Base-by-base conservation (phyloP, 1,140 invertebrate genomes). In the Euwallacea similis region DNA sequence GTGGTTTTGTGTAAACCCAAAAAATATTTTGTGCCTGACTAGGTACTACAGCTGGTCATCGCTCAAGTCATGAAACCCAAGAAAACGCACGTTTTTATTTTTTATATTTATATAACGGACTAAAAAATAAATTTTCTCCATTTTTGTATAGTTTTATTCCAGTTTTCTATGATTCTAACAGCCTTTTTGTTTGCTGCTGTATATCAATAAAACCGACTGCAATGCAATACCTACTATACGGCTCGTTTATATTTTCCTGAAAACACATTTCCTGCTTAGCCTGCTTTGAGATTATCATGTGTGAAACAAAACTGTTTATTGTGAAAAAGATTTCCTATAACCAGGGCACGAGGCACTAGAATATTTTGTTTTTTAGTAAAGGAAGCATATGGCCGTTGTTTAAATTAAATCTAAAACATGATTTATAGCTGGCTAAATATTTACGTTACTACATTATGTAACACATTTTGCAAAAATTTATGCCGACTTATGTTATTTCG, bases 361-460 rank as follows among this genome's bases (percentile, higher is more conserved):
- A 50, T 56, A 11, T 66, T 66, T 66, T 66, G 15, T 50, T 50
- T 50, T 50, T 50, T 50, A 10, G 46, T 8, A 46, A 55, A 56
- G 33, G 56, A 46, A 47, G 42, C 66, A 68, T 68, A 68, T 68
- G 66, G 66, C 16, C 44, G 21, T 42, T 68, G 66, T 68, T 68
- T 68, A 68, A 47, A 68, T 21, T 66, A 60, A 50, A 47, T 53
- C 59, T 68, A 46, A 66, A 56, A 56, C 42, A 55, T 55, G 42
- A 42, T 66, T 66, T 43, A 50, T 6, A 13, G 4, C 10, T 47
- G 47, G 21, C 13, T 66, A 66, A 66, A 66, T 66, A 66, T 66
- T 66, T 66, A 66, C 7, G 47, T 8, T 13, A 7, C 11, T 16
- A 21, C 46, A 53, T 21, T 64, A 42, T 64, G 44, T 42, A 64